Evolutionary conservation across 2,113 vertebrate genomes (phyloP), one percentile per base, ranked within the genome.

Genomic region (Engystomops pustulosus): DNA sequence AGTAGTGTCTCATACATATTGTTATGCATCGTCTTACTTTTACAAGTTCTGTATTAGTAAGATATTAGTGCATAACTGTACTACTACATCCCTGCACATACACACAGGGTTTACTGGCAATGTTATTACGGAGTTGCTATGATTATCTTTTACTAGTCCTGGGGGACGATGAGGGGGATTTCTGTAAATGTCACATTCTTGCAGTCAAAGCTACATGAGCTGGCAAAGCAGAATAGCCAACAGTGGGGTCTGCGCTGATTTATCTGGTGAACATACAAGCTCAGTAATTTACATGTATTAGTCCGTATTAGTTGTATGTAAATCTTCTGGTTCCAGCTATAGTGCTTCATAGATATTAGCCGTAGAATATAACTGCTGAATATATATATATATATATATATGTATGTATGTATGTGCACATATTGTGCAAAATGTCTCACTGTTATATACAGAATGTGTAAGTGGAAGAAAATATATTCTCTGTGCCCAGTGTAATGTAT

Each of bases 171-270:
- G 69, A 45, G 81, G 69, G 38, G 81, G 70, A 74, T 81, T n/a
- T 81, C 20, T 71, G 65, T 81, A 81, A 83, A 83, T 83, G 81
- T 83, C 81, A 75, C 81, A 83, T 83, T 83, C 69, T 55, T 47
- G 69, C 27, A 34, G 1, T 17, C 20, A 55, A 47, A 72, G 80
- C 47, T 27, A 27, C 81, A 74, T 72, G 25, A 34, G 51, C 53
- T 44, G 80, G 67, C 20, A 44, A 30, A 69, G 47, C 30, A 71
- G 30, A 69, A 36, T 44, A 49, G 45, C 65, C 44, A 15, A 38
- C 51, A 32, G 34, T 27, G 2, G 18, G 17, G 23, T 67, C 44
- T 36, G 44, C 10, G 71, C 6, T 18, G 45, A 51, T n/a, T 75
- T 25, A 10, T 17, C 30, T 67, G 11, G 23, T 72, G 25, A 25